These are phyloP conservation scores for Amblyornis subalaris DNA, from an alignment of 2,113 vertebrate genomes.

Conservation along the genomic window DNA sequence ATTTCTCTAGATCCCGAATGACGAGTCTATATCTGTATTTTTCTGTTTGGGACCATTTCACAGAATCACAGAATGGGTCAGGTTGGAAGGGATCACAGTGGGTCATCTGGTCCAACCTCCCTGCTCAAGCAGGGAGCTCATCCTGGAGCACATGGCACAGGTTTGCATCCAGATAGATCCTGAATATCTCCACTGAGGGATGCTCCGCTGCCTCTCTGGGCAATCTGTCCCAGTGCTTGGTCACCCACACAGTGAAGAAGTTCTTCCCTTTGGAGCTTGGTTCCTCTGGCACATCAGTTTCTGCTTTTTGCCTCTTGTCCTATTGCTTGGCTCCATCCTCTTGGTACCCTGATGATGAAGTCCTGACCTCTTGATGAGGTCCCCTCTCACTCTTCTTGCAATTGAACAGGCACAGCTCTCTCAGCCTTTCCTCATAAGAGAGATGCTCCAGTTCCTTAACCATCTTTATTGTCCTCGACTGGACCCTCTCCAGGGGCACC, in stretches of 20 bases:
- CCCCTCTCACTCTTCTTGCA: background rate
- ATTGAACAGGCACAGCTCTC: background rate
- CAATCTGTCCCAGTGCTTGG: rapidly evolving
- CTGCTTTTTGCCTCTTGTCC: background rate
- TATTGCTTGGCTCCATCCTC: background rate
- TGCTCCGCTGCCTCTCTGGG: background rate
- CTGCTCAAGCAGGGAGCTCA: background rate
- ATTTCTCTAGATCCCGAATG: background rate
- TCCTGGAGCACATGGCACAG: background rate
- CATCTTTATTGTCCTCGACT: background rate
- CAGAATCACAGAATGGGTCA: background rate
- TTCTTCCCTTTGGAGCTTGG: background rate
- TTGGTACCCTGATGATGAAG: background rate
- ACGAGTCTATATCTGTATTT: background rate
- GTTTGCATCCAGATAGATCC: background rate
- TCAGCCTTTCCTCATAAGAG: background rate
- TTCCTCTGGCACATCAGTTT: background rate
- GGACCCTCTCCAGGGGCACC: background rate
- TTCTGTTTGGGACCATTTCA: background rate
- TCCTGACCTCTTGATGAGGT: background rate
- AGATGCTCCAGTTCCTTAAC: background rate
- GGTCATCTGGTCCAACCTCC: background rate
- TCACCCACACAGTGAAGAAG: background rate
- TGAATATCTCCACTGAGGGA: background rate
- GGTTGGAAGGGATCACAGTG: background rate